Conservation (phyloP, 2,888 invertebrate genomes). For the Philhelius pedissequus region DNA sequence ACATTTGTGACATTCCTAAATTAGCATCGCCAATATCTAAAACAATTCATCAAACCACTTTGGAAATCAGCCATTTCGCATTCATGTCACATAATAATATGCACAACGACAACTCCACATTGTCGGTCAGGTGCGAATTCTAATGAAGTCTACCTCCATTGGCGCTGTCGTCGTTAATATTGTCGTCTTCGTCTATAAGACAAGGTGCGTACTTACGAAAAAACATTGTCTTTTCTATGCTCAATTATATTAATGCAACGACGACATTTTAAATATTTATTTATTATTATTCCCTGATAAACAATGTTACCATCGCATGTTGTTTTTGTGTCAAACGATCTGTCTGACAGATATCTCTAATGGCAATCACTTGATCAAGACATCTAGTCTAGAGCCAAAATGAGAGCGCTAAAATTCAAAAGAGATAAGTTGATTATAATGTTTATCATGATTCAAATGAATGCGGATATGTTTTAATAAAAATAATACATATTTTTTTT, state of each 20-base stretch:
- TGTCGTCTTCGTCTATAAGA: background rate
- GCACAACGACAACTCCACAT: background rate
- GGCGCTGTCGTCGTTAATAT: constrained; percentile 8
- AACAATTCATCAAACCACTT: constrained; percentile 17
- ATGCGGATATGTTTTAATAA: constrained; percentile 22
- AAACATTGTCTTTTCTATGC: background rate
- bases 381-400: background rate
- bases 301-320: background rate
- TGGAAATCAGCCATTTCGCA: background rate
- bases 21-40: constrained; percentile 13
- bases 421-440: background rate
- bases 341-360: constrained; percentile 14
- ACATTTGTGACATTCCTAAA: constrained; percentile 27
- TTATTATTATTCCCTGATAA: background rate
- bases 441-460: constrained; percentile 29
- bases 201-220: constrained; percentile 4
- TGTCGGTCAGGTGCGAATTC: constrained; percentile 38
- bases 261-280: background rate
- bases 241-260: no score
- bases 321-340: background rate
- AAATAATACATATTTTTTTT: background rate
- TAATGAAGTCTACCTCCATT: constrained; percentile 35
- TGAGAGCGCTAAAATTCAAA: background rate
- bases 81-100: background rate
- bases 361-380: background rate